Base-by-base conservation (phyloP, 1,140 invertebrate genomes). In the Pissodes strobi region DNA sequence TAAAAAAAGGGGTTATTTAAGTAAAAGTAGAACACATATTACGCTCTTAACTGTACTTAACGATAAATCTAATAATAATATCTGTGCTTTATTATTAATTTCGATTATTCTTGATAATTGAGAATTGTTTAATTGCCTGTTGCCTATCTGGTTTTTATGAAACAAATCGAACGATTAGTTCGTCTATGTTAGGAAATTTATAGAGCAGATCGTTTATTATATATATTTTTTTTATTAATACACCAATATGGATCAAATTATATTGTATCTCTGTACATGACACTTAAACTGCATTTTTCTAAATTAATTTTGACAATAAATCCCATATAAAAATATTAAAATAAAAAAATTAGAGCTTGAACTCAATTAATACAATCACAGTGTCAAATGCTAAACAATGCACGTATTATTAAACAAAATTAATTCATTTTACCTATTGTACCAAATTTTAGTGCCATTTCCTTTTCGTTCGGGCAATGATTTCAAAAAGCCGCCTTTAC, bases 21-120 rank as follows among this genome's bases (percentile, higher is more conserved):
- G 49, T 27, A 52, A 52, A 52, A 52, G 49, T 52, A 52, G 49
- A 48, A 19, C 45, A 48, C 49, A 52, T 22, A 52, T 27, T 27
- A 27, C 49, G 6, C 8, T 27, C n/a, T 52, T 52, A 27, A 52
- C 49, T n/a, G 49, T 52, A 15, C 13, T 52, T 52, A 27, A 52
- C 2, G 27, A 52, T 37, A 52, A n/a, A 52, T 52, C 30, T 52
- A 52, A 52, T 52, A 52, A 52, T 52, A 52, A 30, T 30, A 25
- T 56, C 12, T 34, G 13, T 41, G 3, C 39, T 23, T 56, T 41
- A 18, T 13, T 56, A 41, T 39, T 52, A 52, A 23, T 30, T 15
- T 56, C 53, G 53, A 39, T 56, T 41, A 19, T 56, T 56, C 53
- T 34, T 23, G 53, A 21, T 56, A 41, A n/a, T 56, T 56, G 13